Evolutionary conservation across 1,140 invertebrate species (phyloP).

Genomic region (Eriocheir sinensis): DNA sequence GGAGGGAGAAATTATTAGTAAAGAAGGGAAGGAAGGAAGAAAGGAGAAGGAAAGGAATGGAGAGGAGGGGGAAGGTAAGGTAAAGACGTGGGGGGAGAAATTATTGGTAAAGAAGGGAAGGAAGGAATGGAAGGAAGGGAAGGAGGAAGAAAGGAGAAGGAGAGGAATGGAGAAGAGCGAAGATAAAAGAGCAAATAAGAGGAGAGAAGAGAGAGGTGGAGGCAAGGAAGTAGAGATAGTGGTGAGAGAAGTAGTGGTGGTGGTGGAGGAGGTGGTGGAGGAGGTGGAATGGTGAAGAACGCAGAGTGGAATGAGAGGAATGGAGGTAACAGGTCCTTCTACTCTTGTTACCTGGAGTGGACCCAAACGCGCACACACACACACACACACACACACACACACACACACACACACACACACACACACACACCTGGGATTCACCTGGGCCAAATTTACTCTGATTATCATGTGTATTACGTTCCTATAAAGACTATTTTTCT

Average conservation of each 20-base stretch:
- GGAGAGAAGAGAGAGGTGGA: background rate
- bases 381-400: background rate
- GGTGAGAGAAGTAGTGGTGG: background rate
- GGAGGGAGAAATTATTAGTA: too few species aligned
- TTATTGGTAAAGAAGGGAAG: too few species aligned
- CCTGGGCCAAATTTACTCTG: background rate
- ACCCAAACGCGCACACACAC: background rate
- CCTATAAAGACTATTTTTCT: conserved; percentile 12
- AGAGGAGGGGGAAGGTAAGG: too few species aligned
- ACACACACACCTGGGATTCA: background rate
- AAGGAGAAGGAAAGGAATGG: too few species aligned
- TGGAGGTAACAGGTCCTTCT: background rate
- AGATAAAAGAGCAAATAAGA: too few species aligned
- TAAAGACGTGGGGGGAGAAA: too few species aligned
- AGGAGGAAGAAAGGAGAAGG: too few species aligned
- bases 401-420: conserved; percentile 22
- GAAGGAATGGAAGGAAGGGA: too few species aligned
- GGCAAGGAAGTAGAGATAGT: background rate
- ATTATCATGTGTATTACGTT: background rate
- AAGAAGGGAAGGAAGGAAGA: too few species aligned
- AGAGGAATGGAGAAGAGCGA: too few species aligned
- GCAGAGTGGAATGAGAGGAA: background rate
- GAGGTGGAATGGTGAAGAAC: conserved; percentile 21
- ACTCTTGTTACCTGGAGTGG: background rate
- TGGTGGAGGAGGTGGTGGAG: background rate